Evolutionary conservation across 2,797 vertebrate genomes (phyloP), one percentile per base, ranked within the genome.

Genomic region (Darevskia nairensis): DNA sequence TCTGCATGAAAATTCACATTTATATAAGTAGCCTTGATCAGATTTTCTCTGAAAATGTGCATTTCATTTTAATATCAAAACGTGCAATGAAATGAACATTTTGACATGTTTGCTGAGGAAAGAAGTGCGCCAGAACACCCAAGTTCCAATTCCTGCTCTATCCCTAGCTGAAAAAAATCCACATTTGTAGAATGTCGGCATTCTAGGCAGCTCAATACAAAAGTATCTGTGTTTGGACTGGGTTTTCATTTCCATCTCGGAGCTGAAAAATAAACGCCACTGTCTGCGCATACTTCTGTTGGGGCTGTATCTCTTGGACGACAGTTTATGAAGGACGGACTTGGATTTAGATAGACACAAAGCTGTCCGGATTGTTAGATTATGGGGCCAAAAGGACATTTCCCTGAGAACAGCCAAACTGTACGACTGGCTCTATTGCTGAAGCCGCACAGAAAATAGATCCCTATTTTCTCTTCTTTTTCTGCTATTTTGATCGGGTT

Each of bases 271-370:
- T 25, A 46, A 44, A 25, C 41, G n/a, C 2, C n/a, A 50, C 8
- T 79, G 17, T 9, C 19, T 61, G 79, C 0, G 55, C n/a, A 29
- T 35, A 39, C 4, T 27, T 68, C 41, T 17, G 21, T 35, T 32
- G 50, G 59, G 32, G 9, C 35, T 44, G 41, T 69, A 81, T 39
- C 86, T 93, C 81, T n/a, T 66, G 88, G 91, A 87, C 91, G 92
- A 93, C 91, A 94, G 89, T 46, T 92, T 93, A 93, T 91, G 87
- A 86, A 94, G 91, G 93, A 90, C 93, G 95, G 94, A 72, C 93
- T 91, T 87, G 90, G 81, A 84, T 93, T 86, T 41, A 92, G 87
- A 92, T 66, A 91, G 94, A 86, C 93, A 89, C 50, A 89, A 17
- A 89, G 77, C 90, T 3, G 2, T 91, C 95, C 93, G 92, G 91